Evolutionary conservation across 2,888 invertebrate genomes (phyloP).

Genomic region (Pollenia angustigena): DNA sequence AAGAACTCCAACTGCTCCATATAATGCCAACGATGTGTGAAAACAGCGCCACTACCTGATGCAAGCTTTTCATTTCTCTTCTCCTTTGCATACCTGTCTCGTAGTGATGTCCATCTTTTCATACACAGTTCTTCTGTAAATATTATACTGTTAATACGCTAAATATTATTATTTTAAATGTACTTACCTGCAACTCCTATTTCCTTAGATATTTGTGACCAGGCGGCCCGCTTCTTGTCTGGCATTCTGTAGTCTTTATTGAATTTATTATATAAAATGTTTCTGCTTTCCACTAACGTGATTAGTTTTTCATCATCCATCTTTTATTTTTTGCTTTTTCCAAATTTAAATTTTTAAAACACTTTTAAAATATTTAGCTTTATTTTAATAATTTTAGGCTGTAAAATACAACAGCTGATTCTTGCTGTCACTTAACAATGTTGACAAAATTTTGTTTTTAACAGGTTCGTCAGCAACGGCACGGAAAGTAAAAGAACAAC

Average conservation of each 20-base stretch:
- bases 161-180: not conserved
- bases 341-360: not conserved
- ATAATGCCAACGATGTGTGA: not conserved
- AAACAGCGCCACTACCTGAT: not conserved
- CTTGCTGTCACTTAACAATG: slow-evolving; percentile 1
- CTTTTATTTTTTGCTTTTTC: too few species aligned
- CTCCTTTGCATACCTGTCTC: not conserved
- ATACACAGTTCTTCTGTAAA: slow-evolving; percentile 12
- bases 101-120: not conserved
- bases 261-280: not conserved
- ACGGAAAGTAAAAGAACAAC: not conserved
- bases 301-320: too few species aligned
- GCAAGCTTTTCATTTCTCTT: slow-evolving; percentile 6
- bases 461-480: not conserved
- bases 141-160: not conserved
- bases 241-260: not conserved
- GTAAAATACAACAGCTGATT: not conserved
- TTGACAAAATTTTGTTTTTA: slow-evolving; percentile 3
- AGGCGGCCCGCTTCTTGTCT: not conserved
- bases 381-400: not conserved
- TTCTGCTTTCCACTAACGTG: too few species aligned
- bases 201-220: slow-evolving; percentile 10
- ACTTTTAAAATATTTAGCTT: not conserved
- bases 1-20: slow-evolving; percentile 16
- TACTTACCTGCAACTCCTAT: slow-evolving; percentile 1